These are phyloP conservation scores for Drosophila subpulchrella DNA, from an alignment of 1,140 invertebrate species.

Conservation along the genomic window DNA sequence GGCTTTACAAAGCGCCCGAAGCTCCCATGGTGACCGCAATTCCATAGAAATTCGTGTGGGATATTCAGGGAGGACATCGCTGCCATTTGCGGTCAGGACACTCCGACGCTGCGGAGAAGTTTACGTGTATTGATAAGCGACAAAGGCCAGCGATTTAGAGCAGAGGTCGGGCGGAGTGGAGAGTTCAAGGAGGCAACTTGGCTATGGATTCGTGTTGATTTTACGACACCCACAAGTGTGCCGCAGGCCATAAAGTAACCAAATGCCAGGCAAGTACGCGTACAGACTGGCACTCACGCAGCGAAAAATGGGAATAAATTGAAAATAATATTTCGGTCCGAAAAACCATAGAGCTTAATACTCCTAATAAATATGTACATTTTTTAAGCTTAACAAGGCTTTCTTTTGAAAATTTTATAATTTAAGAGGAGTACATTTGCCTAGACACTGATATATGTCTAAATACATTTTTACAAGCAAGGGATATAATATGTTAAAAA, in stretches of 20 bases:
- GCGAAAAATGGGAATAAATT: not conserved
- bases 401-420: too few species aligned
- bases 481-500: too few species aligned
- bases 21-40: conserved; percentile 23
- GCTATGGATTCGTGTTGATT: conserved; percentile 63
- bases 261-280: conserved; percentile 57
- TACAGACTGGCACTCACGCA: conserved; percentile 4
- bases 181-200: conserved; percentile 2
- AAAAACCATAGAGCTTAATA: not conserved
- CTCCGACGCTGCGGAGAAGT: conserved; percentile 22
- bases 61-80: conserved; percentile 25
- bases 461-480: too few species aligned
- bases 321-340: not conserved
- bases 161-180: not conserved
- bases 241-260: conserved; percentile 73
- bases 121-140: conserved; percentile 59
- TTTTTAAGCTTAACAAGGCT: too few species aligned
- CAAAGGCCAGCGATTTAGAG: conserved; percentile 43
- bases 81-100: conserved; percentile 67
- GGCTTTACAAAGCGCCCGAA: not conserved
- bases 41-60: conserved; percentile 35
- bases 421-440: too few species aligned
- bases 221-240: conserved; percentile 77
- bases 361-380: too few species aligned
- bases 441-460: too few species aligned